A percentile compares a stretch with the other conserved stretches of the same genome.
Conservation (phyloP, 2,113 vertebrate genomes). For the Sialia sialis region DNA sequence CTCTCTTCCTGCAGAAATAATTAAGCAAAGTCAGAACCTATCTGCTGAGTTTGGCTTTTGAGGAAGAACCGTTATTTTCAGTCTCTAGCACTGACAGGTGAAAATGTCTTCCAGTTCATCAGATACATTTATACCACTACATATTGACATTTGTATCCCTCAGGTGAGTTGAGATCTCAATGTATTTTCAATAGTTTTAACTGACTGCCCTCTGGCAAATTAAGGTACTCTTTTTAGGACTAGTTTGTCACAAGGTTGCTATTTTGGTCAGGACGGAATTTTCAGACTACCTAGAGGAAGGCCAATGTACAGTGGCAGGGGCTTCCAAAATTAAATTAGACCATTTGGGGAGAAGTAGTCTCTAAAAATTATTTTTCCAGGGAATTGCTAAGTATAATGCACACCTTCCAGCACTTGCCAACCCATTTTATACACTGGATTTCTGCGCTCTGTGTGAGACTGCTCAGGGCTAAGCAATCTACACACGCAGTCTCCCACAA, state of each 20-base stretch:
- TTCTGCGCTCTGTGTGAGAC: background rate
- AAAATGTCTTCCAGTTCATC: background rate
- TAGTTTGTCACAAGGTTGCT: background rate
- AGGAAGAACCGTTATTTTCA: background rate
- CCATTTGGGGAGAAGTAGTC: background rate
- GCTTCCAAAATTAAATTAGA: background rate
- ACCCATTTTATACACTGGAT: background rate
- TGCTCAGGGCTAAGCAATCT: background rate
- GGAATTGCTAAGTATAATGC: background rate
- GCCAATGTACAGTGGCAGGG: background rate
- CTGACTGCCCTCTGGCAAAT: background rate
- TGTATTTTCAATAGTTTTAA: background rate
- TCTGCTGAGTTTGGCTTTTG: background rate
- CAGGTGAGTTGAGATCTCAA: background rate
- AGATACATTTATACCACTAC: background rate
- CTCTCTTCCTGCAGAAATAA: background rate
- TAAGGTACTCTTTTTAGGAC: background rate
- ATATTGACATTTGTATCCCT: background rate
- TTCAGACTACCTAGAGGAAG: background rate
- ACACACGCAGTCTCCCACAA: fast-evolving
- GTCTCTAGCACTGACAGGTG: background rate
- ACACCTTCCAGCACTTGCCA: background rate
- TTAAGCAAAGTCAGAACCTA: background rate
- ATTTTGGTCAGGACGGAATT: background rate
- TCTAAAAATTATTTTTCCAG: background rate